Evolutionary conservation across 2,113 vertebrate species (phyloP).

Genomic region (Picathartes gymnocephalus): DNA sequence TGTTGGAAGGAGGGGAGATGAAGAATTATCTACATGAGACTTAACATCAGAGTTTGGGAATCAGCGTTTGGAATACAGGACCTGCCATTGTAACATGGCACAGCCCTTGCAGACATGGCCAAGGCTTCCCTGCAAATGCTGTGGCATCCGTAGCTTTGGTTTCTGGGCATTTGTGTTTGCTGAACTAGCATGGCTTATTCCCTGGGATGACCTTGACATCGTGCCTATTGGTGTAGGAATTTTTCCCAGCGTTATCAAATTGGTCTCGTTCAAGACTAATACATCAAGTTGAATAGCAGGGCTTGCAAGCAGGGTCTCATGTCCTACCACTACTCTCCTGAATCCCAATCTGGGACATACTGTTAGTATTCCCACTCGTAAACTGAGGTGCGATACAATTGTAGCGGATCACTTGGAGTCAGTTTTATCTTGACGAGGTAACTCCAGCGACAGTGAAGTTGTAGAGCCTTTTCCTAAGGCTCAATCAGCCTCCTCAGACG

Average conservation of each 20-base stretch:
- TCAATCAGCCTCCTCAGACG: fast-evolving
- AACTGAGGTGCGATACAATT: fast-evolving
- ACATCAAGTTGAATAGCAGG: not conserved
- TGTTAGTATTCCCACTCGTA: fast-evolving
- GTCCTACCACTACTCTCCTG: too few relatives aligned
- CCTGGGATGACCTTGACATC: too few relatives aligned
- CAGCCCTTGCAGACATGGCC: not conserved
- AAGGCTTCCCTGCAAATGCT: not conserved
- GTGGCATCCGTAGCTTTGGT: not conserved
- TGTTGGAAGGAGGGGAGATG: not conserved
- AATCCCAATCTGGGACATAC: not conserved
- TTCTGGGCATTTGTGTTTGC: not conserved
- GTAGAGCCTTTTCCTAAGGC: not conserved
- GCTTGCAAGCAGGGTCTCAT: not conserved
- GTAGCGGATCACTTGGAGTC: fast-evolving
- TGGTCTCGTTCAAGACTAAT: fast-evolving
- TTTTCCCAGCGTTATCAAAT: not conserved
- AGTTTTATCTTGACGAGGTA: not conserved
- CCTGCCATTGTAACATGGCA: not conserved
- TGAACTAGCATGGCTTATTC: not conserved
- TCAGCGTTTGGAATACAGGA: not conserved
- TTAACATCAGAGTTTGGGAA: not conserved
- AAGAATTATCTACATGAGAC: not conserved
- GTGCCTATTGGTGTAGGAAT: not conserved
- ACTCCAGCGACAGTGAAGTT: not conserved